Base-by-base conservation (phyloP, 2,113 vertebrate genomes). In the Ramphastos sulfuratus region DNA sequence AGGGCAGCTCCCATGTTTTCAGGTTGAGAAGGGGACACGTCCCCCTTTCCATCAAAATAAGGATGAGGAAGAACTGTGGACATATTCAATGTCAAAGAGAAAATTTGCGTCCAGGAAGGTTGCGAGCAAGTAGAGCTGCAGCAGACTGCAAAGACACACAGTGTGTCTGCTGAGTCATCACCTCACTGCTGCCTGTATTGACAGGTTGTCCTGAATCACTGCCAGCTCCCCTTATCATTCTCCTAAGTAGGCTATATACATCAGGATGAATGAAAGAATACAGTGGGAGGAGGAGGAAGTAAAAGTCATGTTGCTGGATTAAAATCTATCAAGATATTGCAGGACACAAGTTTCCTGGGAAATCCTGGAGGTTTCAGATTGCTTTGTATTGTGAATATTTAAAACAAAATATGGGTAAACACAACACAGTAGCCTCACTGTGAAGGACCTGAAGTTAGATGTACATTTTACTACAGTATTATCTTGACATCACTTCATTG, bases 121-220 rank as follows among this genome's bases (percentile, higher is more conserved):
- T 66, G n/a, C 4, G 27, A 73, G 66, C 7, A 42, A 94, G 71
- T 3, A 5, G 59, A 61, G 54, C 91, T 87, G 85, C 74, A 75
- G 67, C 76, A 63, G 35, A 61, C 75, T 18, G 8, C 89, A 89
- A 74, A 89, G 92, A 67, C 56, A n/a, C 83, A 63, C 42, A 11
- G 39, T 8, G 58, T 75, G 88, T 90, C 66, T 97, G 96, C 95
- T 94, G 96, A 97, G 73, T 97, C 94, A 96, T 65, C 48, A 85
- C 84, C 69, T 92, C 87, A 4, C 44, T 94, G 87, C 76, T 95
- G 85, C 27, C 11, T 69, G 70, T 91, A 85, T 69, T 70, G 85
- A 52, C 85, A 91, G 78, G 77, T 82, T 80, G 82, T 56, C 24
- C 37, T 85, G 93, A 82, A 73, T 79, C 79, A 52, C 76, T 52